Conservation (phyloP, 2,888 invertebrate species). For the Meghimatium bilineatum region DNA sequence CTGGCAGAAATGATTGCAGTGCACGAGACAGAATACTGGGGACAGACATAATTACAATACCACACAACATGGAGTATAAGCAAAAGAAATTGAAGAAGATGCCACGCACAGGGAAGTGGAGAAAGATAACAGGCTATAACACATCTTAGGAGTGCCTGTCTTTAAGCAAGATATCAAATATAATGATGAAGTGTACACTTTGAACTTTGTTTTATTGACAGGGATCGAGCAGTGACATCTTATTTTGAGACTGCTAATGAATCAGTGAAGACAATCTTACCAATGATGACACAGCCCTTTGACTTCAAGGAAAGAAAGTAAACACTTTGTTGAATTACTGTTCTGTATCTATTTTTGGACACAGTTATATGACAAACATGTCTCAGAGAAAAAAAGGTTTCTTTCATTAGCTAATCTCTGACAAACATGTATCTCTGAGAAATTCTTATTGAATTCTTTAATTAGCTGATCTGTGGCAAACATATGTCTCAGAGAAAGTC, state of each 20-base stretch:
- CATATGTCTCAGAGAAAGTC: too few species aligned
- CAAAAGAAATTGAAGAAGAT: too few species aligned
- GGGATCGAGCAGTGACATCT: conserved; percentile 78
- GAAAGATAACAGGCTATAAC: too few species aligned
- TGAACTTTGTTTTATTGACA: conserved; percentile 53
- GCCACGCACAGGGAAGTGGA: too few species aligned
- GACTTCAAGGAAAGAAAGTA: conserved; percentile 81
- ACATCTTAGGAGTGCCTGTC: too few species aligned
- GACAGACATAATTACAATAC: too few species aligned
- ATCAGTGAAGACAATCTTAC: conserved; percentile 79
- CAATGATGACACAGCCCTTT: conserved; percentile 82
- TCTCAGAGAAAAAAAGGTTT: not conserved
- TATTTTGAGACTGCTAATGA: conserved; percentile 78
- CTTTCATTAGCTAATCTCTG: not conserved
- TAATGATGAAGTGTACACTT: not conserved
- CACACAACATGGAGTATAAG: too few species aligned
- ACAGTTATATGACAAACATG: not conserved
- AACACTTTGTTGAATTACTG: conserved; percentile 49
- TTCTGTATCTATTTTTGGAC: not conserved
- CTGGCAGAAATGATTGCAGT: too few species aligned
- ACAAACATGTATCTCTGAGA: not conserved
- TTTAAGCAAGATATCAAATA: too few species aligned
- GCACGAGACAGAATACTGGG: too few species aligned
- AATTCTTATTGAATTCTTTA: too few species aligned
- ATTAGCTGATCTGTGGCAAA: too few species aligned